Evolutionary conservation across 1,140 invertebrate species (phyloP), one percentile per base, ranked within the genome.

Genomic region (Megathymus violae): DNA sequence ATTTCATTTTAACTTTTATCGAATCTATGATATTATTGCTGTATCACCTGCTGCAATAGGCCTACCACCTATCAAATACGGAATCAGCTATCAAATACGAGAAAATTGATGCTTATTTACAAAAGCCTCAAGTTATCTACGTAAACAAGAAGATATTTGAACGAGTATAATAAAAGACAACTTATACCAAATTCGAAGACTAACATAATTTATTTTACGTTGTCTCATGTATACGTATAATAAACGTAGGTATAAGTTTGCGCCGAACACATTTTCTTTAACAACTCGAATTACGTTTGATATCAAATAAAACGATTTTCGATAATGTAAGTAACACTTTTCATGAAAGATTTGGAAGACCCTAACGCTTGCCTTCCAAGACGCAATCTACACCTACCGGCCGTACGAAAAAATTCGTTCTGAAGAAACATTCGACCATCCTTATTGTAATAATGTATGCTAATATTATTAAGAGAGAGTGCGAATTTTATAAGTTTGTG

Each of bases 131-230:
- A 36, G 10, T 36, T 36, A 11, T 36, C 34, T 11, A 36, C 34
- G 11, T 36, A 36, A 36, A 36, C 34, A 36, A 36, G 34, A 36
- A 36, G 34, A 36, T 36, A 36, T 36, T 36, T 10, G 11, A 36
- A 36, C 34, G 34, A 36, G 2, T 11, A 36, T 36, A 36, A 36
- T 36, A 36, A 36, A 36, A 36, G 0, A 1, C 2, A 36, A 36
- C 34, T 36, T 36, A 36, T 36, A 36, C 34, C 9, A 36, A 36
- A 1, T 36, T 36, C 1, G 10, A 31, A 31, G 27, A 31, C 34
- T 36, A 2, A 36, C 34, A 36, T 36, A 36, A 36, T 36, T 36
- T 36, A 36, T 36, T 36, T 36, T 36, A 36, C 34, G n/a, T 36
- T 36, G 1, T 36, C 34, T n/a, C 5, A 22, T n/a, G 27, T 31